Evolutionary conservation across 2,113 vertebrate genomes (phyloP), one percentile per base, ranked within the genome.

Genomic region (Sapayoa aenigma): DNA sequence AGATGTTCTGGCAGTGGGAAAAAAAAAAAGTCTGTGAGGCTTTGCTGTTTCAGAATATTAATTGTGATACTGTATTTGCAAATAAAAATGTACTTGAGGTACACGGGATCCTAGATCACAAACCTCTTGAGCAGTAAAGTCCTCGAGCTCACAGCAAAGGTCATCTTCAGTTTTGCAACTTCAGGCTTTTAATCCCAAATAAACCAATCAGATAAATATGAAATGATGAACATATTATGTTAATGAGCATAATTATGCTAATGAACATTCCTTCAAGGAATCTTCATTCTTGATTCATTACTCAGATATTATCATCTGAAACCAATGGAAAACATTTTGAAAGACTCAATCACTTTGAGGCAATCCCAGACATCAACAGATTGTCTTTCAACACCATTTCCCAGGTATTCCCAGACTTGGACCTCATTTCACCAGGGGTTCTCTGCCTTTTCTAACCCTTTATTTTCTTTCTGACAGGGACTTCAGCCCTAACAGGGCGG

Each of bases 171-270:
- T 68, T 85, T 63, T 88, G 37, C 42, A 89, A 42, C 63, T 94
- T 78, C 66, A 74, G 59, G 80, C 50, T 92, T 96, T 94, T 83
- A 74, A 92, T 87, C 67, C 35, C 41, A 91, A 87, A 4, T 24
- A 86, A 95, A 28, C 67, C 88, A 95, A 95, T 95, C 79, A 92
- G 50, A 89, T 74, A 44, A 31, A 52, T 65, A 76, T 33, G 66
- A 90, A 94, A 50, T 67, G 63, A 95, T 84, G 62, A 95, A 77
- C 30, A 60, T 35, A 67, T 73, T 90, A 93, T 96, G 80, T 77
- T 87, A 91, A 94, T 92, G 41, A 95, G 50, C 31, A 83, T 77
- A 94, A 92, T 95, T 93, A 94, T 92, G 90, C 28, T 95, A 94
- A 93, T 69, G 62, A 93, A 84, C 4, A 72, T 90, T 60, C 68